Evolutionary conservation across 2,888 invertebrate genomes (phyloP), one percentile per base, ranked within the genome.

Genomic region (Drosophila cognata): DNA sequence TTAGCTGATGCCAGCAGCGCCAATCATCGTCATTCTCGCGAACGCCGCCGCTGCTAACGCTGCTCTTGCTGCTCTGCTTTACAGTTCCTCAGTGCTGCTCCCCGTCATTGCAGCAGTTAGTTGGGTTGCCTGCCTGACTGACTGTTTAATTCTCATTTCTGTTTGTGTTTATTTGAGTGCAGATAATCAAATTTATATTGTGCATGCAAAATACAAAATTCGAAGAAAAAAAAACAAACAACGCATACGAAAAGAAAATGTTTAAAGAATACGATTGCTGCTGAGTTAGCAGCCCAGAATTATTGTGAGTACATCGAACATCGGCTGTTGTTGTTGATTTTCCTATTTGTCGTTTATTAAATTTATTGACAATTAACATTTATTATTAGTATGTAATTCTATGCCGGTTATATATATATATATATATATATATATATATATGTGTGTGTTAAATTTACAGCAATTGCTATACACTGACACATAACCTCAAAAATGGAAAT

Each of bases 101-200:
- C 81, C 61, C 76, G 71, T 79, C 66, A 52, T 41, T 76, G 81
- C 77, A 77, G 71, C 77, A 77, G 66, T 77, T 80, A 71, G 77
- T 71, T 77, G 41, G 65, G 55, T 48, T 71, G 65, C 21, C 38
- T 72, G 65, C 58, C 66, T 72, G 65, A 50, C 66, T 75, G 62
- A 52, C 72, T 67, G 65, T 71, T 71, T 67, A 68, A 64, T 70
- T 77, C 63, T 48, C 61, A 77, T 64, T 72, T 61, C 50, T 79
- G 73, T 76, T 74, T 81, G 72, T 81, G 80, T 81, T 76, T 81
- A 75, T 72, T 78, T 78, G 78, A 72, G 53, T 82, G 76, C 77
- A 83, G 82, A 87, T 90, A 81, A 90, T 88, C 79, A 88, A 88
- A 85, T 74, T 85, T 86, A 85, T 88, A 82, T 85, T 81, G 88